Base-by-base conservation (phyloP, 2,113 vertebrate species). In the Megaleporinus macrocephalus region DNA sequence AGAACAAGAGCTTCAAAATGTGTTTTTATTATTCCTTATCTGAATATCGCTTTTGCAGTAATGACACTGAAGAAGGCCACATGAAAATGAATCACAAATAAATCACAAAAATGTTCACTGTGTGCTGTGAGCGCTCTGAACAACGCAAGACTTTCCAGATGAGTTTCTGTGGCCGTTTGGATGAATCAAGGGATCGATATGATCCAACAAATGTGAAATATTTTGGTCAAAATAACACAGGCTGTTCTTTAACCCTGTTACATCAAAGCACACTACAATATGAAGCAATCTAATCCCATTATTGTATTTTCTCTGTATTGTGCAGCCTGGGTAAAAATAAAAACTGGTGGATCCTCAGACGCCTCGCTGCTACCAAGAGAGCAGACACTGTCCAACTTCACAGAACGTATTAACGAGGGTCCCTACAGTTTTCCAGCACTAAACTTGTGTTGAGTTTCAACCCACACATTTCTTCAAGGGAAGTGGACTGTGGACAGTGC, bases 371-470 rank as follows among this genome's bases (percentile, higher is more conserved):
- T 44, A 24, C 66, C 80, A 62, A 33, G 51, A 24, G 24, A 59
- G 5, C 20, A 55, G 20, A 12, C 29, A 59, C 22, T 84, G 65
- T 47, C 69, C 74, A 62, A 59, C 65, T 83, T 77, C 61, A 89
- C 80, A 87, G 85, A 89, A 86, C 79, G 88, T 88, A 91, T 90
- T 88, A 81, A 47, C 29, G 71, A 76, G 86, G 74, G 62, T 85
- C 82, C 82, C 84, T 87, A 76, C 78, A 73, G 78, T 81, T 85
- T 89, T 89, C 87, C 85, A 89, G 82, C 79, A 86, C 86, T 87
- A 79, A 88, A 90, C 89, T 86, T 89, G 88, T 88, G 82, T 89
- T 89, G 88, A 86, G 88, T 92, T 93, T 92, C 90, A 92, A 91
- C 91, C 89, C 90, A 88, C 89, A 92, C 90, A 88, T 91, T 89